Percentiles rank a stretch among this genome's conserved stretches.
Conservation (phyloP, 2,797 vertebrate genomes). For the Carduelis carduelis region DNA sequence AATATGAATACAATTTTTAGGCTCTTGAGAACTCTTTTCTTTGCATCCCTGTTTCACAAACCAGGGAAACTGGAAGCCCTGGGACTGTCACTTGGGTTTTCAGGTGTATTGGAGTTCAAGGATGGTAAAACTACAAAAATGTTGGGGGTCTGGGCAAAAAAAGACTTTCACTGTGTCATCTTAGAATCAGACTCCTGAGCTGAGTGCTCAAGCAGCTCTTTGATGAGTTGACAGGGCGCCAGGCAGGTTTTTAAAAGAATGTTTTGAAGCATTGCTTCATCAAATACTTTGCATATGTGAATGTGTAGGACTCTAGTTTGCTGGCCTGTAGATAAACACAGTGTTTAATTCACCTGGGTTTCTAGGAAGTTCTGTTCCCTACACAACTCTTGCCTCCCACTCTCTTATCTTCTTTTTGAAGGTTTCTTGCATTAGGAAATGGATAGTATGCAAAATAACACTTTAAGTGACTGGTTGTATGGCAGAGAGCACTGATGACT, state of each 20-base stretch:
- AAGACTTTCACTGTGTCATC: background rate
- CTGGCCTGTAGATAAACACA: background rate
- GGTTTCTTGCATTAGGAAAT: background rate
- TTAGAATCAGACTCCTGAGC: background rate
- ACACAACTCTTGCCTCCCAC: background rate
- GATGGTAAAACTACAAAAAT: background rate
- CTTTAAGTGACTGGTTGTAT: background rate
- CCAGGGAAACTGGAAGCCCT: background rate
- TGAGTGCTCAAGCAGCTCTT: background rate
- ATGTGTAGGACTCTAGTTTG: background rate
- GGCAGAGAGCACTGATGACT: background rate
- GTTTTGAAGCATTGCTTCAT: background rate
- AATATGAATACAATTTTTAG: background rate
- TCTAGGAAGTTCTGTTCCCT: background rate
- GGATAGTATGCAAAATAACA: background rate
- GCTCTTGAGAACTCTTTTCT: background rate
- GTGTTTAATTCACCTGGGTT: background rate
- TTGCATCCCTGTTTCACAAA: background rate
- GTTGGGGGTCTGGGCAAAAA: accelerated
- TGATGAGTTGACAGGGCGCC: background rate
- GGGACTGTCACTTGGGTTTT: background rate
- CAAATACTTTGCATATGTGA: background rate
- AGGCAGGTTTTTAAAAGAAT: background rate
- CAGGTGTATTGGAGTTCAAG: background rate
- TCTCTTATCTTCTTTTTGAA: background rate